Conservation (phyloP, 1,140 invertebrate genomes). For the Hypothenemus hampei region DNA sequence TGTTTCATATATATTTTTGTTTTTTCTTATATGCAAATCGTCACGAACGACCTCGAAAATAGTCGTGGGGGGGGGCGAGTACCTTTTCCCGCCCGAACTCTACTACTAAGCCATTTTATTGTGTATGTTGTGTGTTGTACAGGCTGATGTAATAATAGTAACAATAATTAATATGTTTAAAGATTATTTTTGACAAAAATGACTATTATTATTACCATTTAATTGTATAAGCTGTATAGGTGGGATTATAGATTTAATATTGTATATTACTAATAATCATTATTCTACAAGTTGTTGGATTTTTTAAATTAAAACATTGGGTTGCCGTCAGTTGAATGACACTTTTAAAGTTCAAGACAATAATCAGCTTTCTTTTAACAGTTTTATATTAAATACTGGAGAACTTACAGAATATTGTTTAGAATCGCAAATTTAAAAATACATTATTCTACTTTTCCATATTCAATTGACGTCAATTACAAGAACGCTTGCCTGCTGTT, state of each 20-base stretch:
- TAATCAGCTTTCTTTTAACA: no score
- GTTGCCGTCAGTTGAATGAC: no score
- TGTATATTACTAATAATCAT: slow-evolving; percentile 33
- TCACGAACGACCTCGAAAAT: background rate
- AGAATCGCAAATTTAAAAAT: no score
- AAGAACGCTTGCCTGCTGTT: no score
- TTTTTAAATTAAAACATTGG: slow-evolving; percentile 29
- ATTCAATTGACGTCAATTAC: no score
- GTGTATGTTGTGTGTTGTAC: slow-evolving; percentile 36
- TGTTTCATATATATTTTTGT: no score
- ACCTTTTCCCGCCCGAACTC: slow-evolving; percentile 10
- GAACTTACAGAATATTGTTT: no score
- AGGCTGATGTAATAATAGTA: slow-evolving; percentile 35
- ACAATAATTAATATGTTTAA: slow-evolving; percentile 26
- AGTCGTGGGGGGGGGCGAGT: background rate
- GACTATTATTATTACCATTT: slow-evolving; percentile 44
- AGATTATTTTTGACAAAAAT: slow-evolving; percentile 45
- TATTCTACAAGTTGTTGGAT: slow-evolving; percentile 44
- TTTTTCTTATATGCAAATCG: no score
- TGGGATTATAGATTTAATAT: slow-evolving; percentile 40
- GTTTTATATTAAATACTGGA: no score
- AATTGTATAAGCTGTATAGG: slow-evolving; percentile 44
- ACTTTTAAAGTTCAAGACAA: no score
- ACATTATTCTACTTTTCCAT: no score
- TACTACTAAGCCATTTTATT: slow-evolving; percentile 16